Percentiles rank a stretch among this genome's conserved stretches.
Evolutionary conservation across 2,888 invertebrate genomes (phyloP).

Genomic region (Ditylenchus weischeri): DNA sequence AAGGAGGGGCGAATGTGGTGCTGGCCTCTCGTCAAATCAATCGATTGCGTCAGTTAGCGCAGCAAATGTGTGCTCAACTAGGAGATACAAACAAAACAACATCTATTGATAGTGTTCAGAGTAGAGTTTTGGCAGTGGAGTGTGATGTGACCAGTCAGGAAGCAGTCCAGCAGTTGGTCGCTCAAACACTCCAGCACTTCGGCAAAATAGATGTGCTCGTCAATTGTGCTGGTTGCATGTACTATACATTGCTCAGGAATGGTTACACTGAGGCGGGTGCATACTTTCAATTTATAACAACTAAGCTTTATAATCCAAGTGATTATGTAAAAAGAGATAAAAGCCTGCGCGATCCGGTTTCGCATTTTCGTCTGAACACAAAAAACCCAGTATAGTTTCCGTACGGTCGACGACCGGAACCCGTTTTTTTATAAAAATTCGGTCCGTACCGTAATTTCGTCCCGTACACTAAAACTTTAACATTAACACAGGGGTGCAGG

Average conservation of each 20-base stretch:
- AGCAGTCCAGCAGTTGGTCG: constrained; percentile 40
- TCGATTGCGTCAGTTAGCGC: constrained; percentile 39
- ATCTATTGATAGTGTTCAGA: not conserved
- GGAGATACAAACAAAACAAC: not conserved
- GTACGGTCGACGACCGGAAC: too few species aligned
- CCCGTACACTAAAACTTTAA: too few species aligned
- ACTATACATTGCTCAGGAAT: constrained; percentile 61
- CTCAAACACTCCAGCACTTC: constrained; percentile 29
- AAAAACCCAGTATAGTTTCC: too few species aligned
- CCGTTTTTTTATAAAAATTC: too few species aligned
- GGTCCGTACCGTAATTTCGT: too few species aligned
- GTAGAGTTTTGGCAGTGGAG: constrained; percentile 49
- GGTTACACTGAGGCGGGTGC: constrained; percentile 57
- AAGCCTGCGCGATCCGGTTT: too few species aligned
- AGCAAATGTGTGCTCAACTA: constrained; percentile 16
- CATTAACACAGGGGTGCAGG: too few species aligned
- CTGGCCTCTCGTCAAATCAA: constrained; percentile 60
- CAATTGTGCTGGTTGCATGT: constrained; percentile 62
- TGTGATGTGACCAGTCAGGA: constrained; percentile 59
- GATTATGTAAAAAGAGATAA: not conserved
- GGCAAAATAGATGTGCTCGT: constrained; percentile 58
- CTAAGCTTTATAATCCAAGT: not conserved
- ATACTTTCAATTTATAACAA: constrained; percentile 18
- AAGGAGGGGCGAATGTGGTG: constrained; percentile 60
- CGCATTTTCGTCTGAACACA: too few species aligned